These are phyloP conservation scores for Prietella phreatophila DNA, from an alignment of 2,113 vertebrate species.

Conservation along the genomic window DNA sequence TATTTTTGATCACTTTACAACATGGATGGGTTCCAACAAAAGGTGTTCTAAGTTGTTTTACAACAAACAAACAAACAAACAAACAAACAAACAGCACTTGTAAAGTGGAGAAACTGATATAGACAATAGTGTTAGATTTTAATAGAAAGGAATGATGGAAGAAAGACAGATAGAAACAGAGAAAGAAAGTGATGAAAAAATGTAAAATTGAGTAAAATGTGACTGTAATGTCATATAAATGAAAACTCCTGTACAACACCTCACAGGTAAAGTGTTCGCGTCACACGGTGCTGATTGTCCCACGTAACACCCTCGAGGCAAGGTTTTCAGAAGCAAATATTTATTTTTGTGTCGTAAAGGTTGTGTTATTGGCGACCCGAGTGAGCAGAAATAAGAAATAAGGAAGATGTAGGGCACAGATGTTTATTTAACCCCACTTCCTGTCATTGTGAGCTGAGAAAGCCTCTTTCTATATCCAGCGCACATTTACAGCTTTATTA, in stretches of 20 bases:
- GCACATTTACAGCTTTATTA: background rate
- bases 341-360: background rate
- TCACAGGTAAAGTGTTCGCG: background rate
- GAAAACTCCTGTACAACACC: background rate
- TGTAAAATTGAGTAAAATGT: too few species aligned
- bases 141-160: background rate
- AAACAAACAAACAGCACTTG: too few species aligned
- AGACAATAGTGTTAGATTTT: background rate
- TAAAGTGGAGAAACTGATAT: background rate
- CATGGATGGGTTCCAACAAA: too few species aligned
- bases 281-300: too few species aligned
- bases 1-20: too few species aligned
- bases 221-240: background rate
- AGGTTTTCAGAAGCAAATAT: background rate
- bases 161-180: background rate
- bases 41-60: too few species aligned
- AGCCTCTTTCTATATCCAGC: background rate
- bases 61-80: too few species aligned
- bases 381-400: background rate
- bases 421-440: constrained; percentile 16
- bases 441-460: background rate
- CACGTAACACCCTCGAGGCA: background rate
- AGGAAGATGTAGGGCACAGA: background rate
- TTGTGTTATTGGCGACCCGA: background rate
- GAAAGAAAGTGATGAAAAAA: background rate